Base-by-base conservation (phyloP, 2,113 vertebrate species). In the Scolopax mira region DNA sequence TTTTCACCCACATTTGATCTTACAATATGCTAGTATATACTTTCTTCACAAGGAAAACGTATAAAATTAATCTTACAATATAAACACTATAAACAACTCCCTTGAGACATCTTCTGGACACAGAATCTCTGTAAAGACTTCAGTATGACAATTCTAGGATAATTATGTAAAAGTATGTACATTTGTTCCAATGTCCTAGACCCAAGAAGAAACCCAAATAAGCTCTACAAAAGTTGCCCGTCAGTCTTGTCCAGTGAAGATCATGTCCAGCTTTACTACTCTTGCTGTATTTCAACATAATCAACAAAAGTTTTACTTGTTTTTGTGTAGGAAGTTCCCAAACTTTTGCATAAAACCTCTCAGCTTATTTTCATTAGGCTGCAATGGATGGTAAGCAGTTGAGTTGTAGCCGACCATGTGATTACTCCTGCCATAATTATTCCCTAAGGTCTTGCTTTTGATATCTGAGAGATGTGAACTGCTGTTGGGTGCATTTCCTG, bases 341-440 rank as follows among this genome's bases (percentile, higher is more conserved):
- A 98, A 98, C 90, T 98, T 98, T 22, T 99, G 99, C 97, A 99
- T 98, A 95, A 99, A 98, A 75, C 98, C 98, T 83, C 98, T 98
- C 83, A 99, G 96, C 86, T 98, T 99, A 88, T 99, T 99, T 96
- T 99, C 99, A 96, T 98, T 98, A 89, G 98, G 98, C 12, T 98
- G 97, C 51, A 98, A 48, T 1, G 97, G 83, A 54, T 94, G 95
- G 35, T 98, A 98, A 42, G 84, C 51, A 18, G 93, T 85, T 62
- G 96, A 64, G 71, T 88, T 98, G 58, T 98, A 98, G 91, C 73
- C 95, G 65, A 92, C 97, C 96, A 97, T 35, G 28, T 96, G 98
- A 79, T 98, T 98, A 61, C 91, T 49, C 48, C 97, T 97, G 78
- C 93, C 69, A 0, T 97, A 98, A 79, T 79, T 98, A 60, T 96